These are phyloP conservation scores for Cebidichthys violaceus DNA, from an alignment of 2,113 vertebrate genomes.

Conservation along the genomic window DNA sequence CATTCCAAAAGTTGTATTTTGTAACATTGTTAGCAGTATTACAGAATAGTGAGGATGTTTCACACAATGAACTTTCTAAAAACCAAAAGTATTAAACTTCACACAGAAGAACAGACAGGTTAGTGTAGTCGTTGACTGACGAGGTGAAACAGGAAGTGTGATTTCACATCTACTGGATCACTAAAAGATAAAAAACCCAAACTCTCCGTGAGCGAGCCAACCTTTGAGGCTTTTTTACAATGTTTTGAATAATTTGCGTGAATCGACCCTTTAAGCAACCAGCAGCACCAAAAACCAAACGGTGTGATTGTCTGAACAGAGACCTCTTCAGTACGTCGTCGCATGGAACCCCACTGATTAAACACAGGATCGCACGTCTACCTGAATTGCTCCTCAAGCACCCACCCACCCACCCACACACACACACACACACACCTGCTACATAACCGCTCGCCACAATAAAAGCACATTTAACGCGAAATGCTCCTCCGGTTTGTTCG, in stretches of 20 bases:
- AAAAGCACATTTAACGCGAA: constrained; percentile 59
- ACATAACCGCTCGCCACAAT: constrained; percentile 64
- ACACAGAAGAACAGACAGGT: background rate
- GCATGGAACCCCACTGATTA: constrained; percentile 29
- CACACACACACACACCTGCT: constrained; percentile 41
- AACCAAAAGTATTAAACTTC: background rate
- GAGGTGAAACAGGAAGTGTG: background rate
- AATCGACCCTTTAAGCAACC: background rate
- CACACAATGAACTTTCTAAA: background rate
- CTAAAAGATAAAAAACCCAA: background rate
- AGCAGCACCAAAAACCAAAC: background rate
- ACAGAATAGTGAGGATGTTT: background rate
- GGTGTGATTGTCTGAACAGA: background rate
- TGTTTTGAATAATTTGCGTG: background rate
- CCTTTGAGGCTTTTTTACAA: background rate
- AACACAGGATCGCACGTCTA: constrained; percentile 27
- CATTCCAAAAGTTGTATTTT: constrained; percentile 1
- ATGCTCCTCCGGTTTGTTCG: constrained; percentile 57
- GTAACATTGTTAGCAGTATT: constrained; percentile 1
- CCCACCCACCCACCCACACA: background rate
- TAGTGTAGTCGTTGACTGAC: background rate
- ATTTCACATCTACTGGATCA: background rate
- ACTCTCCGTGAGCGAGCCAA: background rate
- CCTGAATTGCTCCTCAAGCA: constrained; percentile 28
- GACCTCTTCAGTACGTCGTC: constrained; percentile 28